Percentiles rank a stretch among this genome's conserved stretches.
These are phyloP conservation scores for Rhorus exstirpatorius DNA, from an alignment of 2,888 invertebrate genomes.

Conservation along the genomic window DNA sequence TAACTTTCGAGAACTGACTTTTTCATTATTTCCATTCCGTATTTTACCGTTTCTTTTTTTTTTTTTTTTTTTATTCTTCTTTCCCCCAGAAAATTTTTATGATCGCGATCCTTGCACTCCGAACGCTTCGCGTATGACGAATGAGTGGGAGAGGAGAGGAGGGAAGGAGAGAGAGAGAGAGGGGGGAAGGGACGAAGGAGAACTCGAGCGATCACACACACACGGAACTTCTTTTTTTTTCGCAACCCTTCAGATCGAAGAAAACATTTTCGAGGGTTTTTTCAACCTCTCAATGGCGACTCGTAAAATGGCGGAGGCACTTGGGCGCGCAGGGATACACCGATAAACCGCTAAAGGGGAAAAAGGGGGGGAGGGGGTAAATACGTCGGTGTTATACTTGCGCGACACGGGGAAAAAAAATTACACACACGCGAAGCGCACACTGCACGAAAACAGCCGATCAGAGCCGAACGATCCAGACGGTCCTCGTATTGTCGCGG, in stretches of 20 bases:
- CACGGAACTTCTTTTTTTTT: too few relatives aligned
- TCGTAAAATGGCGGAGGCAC: slow-evolving; percentile 94
- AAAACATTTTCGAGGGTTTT: slow-evolving; percentile 75
- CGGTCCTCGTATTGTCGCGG: too few relatives aligned
- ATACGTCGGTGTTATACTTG: slow-evolving; percentile 55
- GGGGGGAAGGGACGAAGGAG: too few relatives aligned
- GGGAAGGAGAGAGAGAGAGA: too few relatives aligned
- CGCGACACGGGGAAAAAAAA: too few relatives aligned
- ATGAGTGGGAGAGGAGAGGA: too few relatives aligned
- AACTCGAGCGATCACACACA: too few relatives aligned
- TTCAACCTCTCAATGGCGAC: slow-evolving; percentile 97
- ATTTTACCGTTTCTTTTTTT: slow-evolving; percentile 3
- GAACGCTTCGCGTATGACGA: too few relatives aligned
- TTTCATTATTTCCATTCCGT: too few relatives aligned
- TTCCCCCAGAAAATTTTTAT: slow-evolving; percentile 18
- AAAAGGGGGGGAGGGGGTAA: slow-evolving; percentile 36
- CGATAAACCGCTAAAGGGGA: slow-evolving; percentile 52
- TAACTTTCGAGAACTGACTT: slow-evolving; percentile 23
- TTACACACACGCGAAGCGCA: not conserved
- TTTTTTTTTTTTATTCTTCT: not conserved
- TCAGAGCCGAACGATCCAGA: too few relatives aligned
- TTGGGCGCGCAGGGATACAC: slow-evolving; percentile 58
- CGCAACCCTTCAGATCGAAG: too few relatives aligned
- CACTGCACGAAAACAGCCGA: too few relatives aligned
- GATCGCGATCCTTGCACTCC: slow-evolving; percentile 12